These are phyloP conservation scores for Forbesichthys papilliferus DNA, from an alignment of 2,113 vertebrate species.

Conservation along the genomic window DNA sequence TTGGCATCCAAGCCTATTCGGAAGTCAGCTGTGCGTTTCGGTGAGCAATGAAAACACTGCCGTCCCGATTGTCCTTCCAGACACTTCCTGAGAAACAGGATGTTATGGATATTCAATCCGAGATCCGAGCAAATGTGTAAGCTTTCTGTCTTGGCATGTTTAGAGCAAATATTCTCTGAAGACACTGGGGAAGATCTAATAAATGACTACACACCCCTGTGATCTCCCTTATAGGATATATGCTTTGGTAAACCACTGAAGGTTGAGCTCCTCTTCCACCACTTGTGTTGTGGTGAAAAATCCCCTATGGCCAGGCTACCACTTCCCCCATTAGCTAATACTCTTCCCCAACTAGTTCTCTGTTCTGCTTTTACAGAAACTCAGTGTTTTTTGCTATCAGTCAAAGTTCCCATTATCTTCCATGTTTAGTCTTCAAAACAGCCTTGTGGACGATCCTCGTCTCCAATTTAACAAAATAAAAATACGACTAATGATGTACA, in stretches of 20 bases:
- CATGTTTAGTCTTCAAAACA: background rate
- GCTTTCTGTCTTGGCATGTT: slow-evolving; percentile 13
- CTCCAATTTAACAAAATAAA: background rate
- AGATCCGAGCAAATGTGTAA: slow-evolving; percentile 31
- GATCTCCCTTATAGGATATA: background rate
- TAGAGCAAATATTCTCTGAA: slow-evolving; percentile 26
- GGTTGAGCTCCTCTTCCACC: slow-evolving; percentile 14
- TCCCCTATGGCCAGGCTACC: slow-evolving; percentile 15
- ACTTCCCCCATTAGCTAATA: slow-evolving; percentile 46
- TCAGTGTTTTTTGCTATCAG: background rate
- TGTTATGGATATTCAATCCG: slow-evolving; percentile 66
- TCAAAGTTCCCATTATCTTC: background rate
- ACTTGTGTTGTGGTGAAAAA: slow-evolving; percentile 21
- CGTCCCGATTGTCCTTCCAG: slow-evolving; percentile 22
- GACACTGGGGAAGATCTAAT: slow-evolving; percentile 3
- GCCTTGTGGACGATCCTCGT: background rate
- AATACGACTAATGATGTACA: background rate
- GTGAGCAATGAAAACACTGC: slow-evolving; percentile 70
- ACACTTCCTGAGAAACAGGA: slow-evolving; percentile 75
- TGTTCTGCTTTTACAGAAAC: slow-evolving; percentile 35
- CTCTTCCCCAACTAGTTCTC: slow-evolving; percentile 25
- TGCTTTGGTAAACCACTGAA: slow-evolving; percentile 13
- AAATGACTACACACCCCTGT: slow-evolving; percentile 4
- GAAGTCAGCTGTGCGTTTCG: slow-evolving; percentile 48
- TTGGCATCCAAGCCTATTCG: slow-evolving; percentile 43